These are phyloP conservation scores for Danio tinwini DNA, from an alignment of 2,797 vertebrate species.

Conservation along the genomic window DNA sequence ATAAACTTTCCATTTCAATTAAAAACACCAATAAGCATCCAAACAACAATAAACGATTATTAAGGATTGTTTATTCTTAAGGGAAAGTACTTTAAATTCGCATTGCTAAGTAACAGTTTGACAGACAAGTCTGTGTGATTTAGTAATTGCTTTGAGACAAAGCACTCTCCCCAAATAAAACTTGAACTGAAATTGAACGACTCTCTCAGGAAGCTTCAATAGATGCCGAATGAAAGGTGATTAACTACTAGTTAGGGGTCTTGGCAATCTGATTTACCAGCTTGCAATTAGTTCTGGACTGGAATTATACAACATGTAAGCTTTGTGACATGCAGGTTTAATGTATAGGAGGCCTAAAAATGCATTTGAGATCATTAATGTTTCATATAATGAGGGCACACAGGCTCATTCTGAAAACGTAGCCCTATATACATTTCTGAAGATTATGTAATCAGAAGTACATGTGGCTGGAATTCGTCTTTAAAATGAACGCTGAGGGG, in stretches of 20 bases:
- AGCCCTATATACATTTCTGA: no score
- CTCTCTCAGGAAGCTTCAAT: slow-evolving; percentile 46
- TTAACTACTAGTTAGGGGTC: slow-evolving; percentile 38
- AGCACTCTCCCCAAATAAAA: slow-evolving; percentile 52
- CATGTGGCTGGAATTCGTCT: no score
- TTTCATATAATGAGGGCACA: neutral
- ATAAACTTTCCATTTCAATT: neutral
- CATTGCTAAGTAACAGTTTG: slow-evolving; percentile 39
- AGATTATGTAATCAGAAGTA: no score
- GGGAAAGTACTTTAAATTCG: neutral
- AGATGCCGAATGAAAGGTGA: slow-evolving; percentile 38
- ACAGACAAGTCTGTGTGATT: slow-evolving; percentile 17
- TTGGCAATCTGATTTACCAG: slow-evolving; percentile 33
- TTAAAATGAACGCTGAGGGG: no score
- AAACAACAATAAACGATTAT: slow-evolving; percentile 26
- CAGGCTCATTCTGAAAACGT: no score
- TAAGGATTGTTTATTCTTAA: slow-evolving; percentile 8
- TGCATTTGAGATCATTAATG: no score
- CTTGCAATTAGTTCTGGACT: slow-evolving; percentile 19
- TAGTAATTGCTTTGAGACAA: slow-evolving; percentile 55
- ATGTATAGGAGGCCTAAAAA: neutral
- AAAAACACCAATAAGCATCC: slow-evolving; percentile 10
- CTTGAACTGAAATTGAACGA: slow-evolving; percentile 54
- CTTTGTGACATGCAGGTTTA: neutral
- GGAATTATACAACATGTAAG: neutral